A percentile compares a stretch with the other conserved stretches of the same genome.
phyloP scores from a whole-genome alignment of 2,113 vertebrate species.

The Camelus bactrianus region DNA sequence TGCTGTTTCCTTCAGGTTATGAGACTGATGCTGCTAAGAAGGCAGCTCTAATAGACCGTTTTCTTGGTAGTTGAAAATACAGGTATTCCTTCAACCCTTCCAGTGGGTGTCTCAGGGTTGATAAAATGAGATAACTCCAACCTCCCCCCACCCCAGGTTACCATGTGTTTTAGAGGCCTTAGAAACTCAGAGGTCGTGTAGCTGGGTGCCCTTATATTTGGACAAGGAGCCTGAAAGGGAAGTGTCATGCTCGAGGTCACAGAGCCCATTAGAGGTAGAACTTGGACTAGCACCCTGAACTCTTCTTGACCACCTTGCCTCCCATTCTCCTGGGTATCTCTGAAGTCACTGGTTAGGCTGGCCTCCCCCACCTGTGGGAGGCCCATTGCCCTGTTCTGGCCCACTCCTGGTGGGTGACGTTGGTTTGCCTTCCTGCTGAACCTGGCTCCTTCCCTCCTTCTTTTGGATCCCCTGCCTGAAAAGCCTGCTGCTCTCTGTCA shows the following conservation, averaged over 20 bases:
- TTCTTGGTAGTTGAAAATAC: constrained; percentile 11
- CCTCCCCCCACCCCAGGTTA: not conserved
- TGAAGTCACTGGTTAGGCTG: not conserved
- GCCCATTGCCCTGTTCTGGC: not conserved
- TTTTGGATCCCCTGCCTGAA: not conserved
- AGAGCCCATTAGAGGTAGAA: not conserved
- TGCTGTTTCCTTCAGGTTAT: not conserved
- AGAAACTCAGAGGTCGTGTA: constrained; percentile 3
- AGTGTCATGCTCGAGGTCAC: not conserved
- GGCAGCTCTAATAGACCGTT: not conserved
- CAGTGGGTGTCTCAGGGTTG: not conserved
- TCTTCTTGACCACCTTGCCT: not conserved
- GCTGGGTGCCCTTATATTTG: not conserved
- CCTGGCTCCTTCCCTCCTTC: not conserved
- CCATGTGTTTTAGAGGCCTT: not conserved
- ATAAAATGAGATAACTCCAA: constrained; percentile 1
- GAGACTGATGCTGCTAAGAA: not conserved
- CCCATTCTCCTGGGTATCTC: not conserved
- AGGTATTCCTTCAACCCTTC: not conserved
- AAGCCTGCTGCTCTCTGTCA: not conserved
- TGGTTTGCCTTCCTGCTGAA: not conserved
- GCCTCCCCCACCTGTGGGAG: not conserved
- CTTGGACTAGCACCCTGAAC: not conserved
- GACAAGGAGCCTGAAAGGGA: not conserved
- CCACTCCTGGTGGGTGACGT: not conserved